Conservation (phyloP, 2,888 invertebrate species). For the Amblyteles armatorius region DNA sequence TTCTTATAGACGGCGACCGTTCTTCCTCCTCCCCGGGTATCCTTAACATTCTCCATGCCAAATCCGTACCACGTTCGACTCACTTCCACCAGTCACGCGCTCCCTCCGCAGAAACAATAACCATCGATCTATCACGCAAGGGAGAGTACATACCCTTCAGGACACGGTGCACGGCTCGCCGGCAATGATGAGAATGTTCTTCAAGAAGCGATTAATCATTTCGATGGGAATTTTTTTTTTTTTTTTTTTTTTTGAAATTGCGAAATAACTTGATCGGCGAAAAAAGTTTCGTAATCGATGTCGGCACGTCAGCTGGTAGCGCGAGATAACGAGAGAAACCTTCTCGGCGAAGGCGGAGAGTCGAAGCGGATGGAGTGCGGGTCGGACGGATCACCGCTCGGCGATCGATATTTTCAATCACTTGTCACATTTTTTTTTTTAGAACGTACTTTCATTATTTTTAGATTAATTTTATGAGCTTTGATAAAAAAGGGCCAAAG, state of each 20-base stretch:
- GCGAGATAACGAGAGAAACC: not conserved
- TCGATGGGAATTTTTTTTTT: not conserved
- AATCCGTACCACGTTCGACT: conserved; percentile 39
- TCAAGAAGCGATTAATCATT: conserved; percentile 34
- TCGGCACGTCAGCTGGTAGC: not conserved
- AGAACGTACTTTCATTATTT: not conserved
- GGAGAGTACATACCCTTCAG: not conserved
- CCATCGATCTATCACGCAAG: conserved; percentile 48
- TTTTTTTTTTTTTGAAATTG: not conserved
- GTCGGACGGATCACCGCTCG: not conserved
- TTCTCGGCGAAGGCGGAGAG: not conserved
- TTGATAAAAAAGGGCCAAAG: no score
- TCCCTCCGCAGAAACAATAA: conserved; percentile 48
- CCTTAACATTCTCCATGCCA: conserved; percentile 16
- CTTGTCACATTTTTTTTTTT: conserved; percentile 2
- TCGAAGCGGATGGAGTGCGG: conserved; percentile 9
- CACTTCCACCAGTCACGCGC: conserved; percentile 46
- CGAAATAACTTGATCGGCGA: not conserved
- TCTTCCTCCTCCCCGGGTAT: conserved; percentile 12
- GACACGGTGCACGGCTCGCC: not conserved
- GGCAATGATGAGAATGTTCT: conserved; percentile 10
- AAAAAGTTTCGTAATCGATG: conserved; percentile 13
- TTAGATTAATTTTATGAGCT: not conserved
- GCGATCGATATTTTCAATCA: conserved; percentile 8
- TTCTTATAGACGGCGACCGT: conserved; percentile 2